Evolutionary conservation across 1,140 invertebrate genomes (phyloP).

Genomic region (Leptinotarsa defecta): DNA sequence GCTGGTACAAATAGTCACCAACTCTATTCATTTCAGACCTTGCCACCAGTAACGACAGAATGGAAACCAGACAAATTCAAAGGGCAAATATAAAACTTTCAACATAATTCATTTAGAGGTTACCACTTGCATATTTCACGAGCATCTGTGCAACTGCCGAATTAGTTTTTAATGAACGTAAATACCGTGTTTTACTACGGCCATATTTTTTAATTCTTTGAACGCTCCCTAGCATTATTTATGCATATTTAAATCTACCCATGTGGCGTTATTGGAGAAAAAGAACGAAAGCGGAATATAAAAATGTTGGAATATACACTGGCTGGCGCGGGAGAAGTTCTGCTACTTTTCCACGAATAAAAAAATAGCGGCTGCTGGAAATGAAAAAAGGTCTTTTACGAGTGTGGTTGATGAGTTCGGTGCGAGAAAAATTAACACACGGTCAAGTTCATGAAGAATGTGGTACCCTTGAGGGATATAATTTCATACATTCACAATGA

Average conservation of each 20-base stretch:
- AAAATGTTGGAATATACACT: background rate
- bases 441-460: no score
- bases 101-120: background rate
- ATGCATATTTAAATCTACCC: constrained; percentile 16
- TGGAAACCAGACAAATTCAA: background rate
- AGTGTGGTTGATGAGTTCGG: no score
- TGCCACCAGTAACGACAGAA: no score
- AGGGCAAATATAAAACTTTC: background rate
- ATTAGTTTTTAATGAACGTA: constrained; percentile 23
- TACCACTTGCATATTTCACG: background rate
- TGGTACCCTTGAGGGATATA: no score
- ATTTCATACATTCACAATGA: no score
- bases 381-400: no score
- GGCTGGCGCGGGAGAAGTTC: background rate
- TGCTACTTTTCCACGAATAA: background rate
- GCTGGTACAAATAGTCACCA: no score
- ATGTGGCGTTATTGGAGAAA: background rate
- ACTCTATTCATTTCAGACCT: no score
- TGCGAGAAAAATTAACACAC: no score
- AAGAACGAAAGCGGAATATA: constrained; percentile 8
- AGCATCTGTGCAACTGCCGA: background rate
- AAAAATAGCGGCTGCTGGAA: background rate
- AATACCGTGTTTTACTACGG: background rate
- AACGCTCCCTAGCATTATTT: constrained; percentile 9
- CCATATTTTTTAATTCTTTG: constrained; percentile 20